These are phyloP conservation scores for Sussaba pulchella DNA, from an alignment of 2,888 invertebrate genomes.

Conservation along the genomic window DNA sequence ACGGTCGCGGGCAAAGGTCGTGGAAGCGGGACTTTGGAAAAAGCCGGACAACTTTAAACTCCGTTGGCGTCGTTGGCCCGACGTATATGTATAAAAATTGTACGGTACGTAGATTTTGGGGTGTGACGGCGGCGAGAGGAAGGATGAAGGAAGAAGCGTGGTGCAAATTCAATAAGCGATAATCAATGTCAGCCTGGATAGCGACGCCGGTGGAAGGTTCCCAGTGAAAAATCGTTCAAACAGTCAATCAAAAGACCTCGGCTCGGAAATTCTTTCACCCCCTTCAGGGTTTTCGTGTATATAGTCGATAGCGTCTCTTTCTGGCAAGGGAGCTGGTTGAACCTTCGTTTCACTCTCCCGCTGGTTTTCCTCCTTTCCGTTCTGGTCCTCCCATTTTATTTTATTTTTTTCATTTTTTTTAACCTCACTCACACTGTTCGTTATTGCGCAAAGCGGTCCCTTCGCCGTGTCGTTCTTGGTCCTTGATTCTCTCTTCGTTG, in stretches of 20 bases:
- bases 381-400: conserved; percentile 43
- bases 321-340: conserved; percentile 46
- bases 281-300: conserved; percentile 40
- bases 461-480: conserved; percentile 65
- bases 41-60: conserved; percentile 14
- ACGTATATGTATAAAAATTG: conserved; percentile 9
- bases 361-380: conserved; percentile 48
- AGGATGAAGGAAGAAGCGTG: conserved; percentile 45
- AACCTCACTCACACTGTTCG: conserved; percentile 53
- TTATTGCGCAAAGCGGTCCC: conserved; percentile 54
- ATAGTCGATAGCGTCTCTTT: conserved; percentile 36
- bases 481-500: conserved; percentile 53
- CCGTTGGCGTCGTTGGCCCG: background rate
- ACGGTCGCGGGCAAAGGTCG: conserved; percentile 21
- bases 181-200: conserved; percentile 82
- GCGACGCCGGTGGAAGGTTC: conserved; percentile 41
- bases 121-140: conserved; percentile 15
- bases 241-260: conserved; percentile 81
- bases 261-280: conserved; percentile 41
- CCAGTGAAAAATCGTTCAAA: conserved; percentile 83
- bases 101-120: conserved; percentile 35
- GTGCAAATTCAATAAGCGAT: conserved; percentile 83
- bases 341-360: conserved; percentile 37
- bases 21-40: conserved; percentile 30
- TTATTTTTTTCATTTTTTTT: conserved; percentile 45